Percentiles rank a stretch among this genome's conserved stretches.
These are phyloP conservation scores for Crotalus horridus DNA, from an alignment of 2,113 vertebrate genomes.

Conservation along the genomic window DNA sequence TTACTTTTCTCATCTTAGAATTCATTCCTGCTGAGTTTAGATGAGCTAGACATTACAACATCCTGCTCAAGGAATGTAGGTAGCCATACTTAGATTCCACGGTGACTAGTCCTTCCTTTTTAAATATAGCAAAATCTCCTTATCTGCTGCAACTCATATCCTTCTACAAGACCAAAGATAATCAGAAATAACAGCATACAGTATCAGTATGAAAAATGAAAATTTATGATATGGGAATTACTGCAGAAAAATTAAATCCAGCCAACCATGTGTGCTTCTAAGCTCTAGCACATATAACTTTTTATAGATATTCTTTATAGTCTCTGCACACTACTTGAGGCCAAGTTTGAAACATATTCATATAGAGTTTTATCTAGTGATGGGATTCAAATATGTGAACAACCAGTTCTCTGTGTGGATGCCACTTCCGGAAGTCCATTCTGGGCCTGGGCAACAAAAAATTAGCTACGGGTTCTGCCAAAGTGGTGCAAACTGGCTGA, in stretches of 20 bases:
- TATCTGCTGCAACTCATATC: not conserved
- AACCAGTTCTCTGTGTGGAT: no score
- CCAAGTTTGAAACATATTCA: not conserved
- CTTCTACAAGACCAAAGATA: not conserved
- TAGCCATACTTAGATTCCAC: not conserved
- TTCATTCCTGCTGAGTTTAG: not conserved
- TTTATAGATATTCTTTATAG: not conserved
- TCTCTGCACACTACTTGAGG: not conserved
- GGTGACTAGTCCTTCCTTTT: not conserved
- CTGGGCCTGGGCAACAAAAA: no score
- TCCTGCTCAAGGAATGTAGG: not conserved
- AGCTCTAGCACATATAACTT: not conserved
- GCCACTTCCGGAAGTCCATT: no score
- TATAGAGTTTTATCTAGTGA: not conserved
- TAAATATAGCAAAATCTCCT: not conserved
- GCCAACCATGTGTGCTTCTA: not conserved
- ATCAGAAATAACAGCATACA: not conserved
- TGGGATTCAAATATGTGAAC: no score
- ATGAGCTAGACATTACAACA: not conserved
- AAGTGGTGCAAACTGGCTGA: no score
- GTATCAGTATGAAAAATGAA: slow-evolving; percentile 7
- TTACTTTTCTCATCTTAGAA: not conserved
- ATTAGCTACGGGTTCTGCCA: no score
- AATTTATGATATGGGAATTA: slow-evolving; percentile 26
- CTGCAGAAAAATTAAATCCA: slow-evolving; percentile 21